These are phyloP conservation scores for Agapornis canus DNA, from an alignment of 2,797 vertebrate genomes.

Conservation along the genomic window DNA sequence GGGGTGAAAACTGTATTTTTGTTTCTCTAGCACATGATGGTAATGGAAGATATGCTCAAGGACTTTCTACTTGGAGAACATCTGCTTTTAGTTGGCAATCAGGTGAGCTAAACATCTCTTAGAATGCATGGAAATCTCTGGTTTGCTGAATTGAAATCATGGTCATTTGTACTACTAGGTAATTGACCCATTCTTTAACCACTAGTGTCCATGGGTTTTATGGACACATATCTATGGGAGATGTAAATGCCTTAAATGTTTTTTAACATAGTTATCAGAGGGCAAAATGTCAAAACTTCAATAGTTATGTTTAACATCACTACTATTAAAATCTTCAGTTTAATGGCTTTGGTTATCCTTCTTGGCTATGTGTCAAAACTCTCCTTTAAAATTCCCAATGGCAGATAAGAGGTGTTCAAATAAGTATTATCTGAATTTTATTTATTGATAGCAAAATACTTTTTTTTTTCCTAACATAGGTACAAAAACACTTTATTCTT, in stretches of 20 bases:
- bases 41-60: slow-evolving; percentile 99
- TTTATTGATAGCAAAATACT: not conserved
- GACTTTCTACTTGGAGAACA: slow-evolving; percentile 96
- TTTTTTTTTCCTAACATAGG: not conserved
- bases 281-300: not conserved
- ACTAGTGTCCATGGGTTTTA: not conserved
- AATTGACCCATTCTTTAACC: not conserved
- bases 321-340: not conserved
- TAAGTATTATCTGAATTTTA: not conserved
- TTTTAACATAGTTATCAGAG: not conserved
- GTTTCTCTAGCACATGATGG: slow-evolving; percentile 87
- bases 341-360: not conserved
- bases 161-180: not conserved
- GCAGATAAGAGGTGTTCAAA: not conserved
- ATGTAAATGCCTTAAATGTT: not conserved
- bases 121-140: not conserved
- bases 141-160: not conserved
- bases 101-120: slow-evolving; percentile 81
- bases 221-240: not conserved
- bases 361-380: not conserved
- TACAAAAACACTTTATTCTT: not conserved
- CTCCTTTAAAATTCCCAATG: not conserved
- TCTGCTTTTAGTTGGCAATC: slow-evolving; percentile 94
- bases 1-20: not conserved
- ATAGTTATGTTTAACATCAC: not conserved